Base-by-base conservation (phyloP, 2,888 invertebrate genomes). In the Molanna angustata region DNA sequence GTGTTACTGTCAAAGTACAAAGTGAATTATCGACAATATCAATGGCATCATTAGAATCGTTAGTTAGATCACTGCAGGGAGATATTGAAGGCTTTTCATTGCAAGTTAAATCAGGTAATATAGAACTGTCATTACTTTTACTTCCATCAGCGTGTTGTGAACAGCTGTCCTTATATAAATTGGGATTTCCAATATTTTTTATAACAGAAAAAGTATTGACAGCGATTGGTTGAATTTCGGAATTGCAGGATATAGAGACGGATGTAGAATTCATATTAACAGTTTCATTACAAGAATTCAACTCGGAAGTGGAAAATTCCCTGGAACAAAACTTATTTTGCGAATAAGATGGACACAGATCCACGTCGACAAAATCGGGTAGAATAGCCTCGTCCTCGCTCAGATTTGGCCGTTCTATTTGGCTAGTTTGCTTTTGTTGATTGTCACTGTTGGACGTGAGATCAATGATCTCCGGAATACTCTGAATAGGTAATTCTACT, bases 41-140 rank as follows among this genome's bases (percentile, higher is more conserved):
- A n/a, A 40, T 11, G 21, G 7, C 49, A 13, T 53, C 53, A 18
- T 35, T 50, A n/a, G 54, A 57, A 19, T 56, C 56, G 61, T 76
- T 76, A 2, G 75, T 75, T 49, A 76, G 62, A 61, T 76, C 76
- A 63, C 76, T 76, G 62, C 74, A 74, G 2, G 76, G 76, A 19
- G 77, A 76, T 63, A 76, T 73, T 22, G 76, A 75, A 39, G 76
- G 74, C 57, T 77, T 76, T 62, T 77, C 77, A 62, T 76, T 77
- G 62, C 76, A 77, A 57, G 74, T 76, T 58, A 77, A 66, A 62
- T 77, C 77, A 46, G 76, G 76, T 35, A 77, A 71, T 19, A 73
- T 71, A 31, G 46, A 45, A 11, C 16, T 33, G 13, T 54, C 54
- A 18, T 45, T 49, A 2, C n/a, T 18, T 40, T 49, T 49, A 4